Conservation (phyloP, 2,113 vertebrate genomes). For the Oryzias melastigma region DNA sequence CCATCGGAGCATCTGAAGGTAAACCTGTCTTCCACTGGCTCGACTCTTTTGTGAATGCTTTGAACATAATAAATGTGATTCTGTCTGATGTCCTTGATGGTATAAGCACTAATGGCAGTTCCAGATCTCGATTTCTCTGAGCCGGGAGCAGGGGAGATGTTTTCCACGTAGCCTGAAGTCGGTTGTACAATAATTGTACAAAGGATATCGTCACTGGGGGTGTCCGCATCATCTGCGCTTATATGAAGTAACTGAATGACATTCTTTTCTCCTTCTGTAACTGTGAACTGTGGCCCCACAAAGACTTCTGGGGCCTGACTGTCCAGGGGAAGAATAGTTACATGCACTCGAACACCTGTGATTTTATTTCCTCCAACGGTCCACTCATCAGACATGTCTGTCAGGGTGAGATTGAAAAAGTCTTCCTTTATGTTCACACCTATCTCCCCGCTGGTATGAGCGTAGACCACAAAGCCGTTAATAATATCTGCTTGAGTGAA, state of each 20-base stretch:
- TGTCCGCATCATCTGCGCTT: slow-evolving; percentile 84
- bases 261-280: slow-evolving; percentile 85
- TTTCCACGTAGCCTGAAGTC: slow-evolving; percentile 89
- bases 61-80: slow-evolving; percentile 92
- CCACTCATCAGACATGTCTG: slow-evolving; percentile 90
- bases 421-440: slow-evolving; percentile 85
- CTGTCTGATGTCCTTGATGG: slow-evolving; percentile 87
- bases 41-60: slow-evolving; percentile 90
- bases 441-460: slow-evolving; percentile 89
- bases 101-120: slow-evolving; percentile 90
- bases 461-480: slow-evolving; percentile 87
- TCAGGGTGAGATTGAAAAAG: slow-evolving; percentile 89
- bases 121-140: slow-evolving; percentile 95
- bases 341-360: slow-evolving; percentile 85
- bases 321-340: slow-evolving; percentile 92
- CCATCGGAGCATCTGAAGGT: slow-evolving; percentile 94
- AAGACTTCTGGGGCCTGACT: slow-evolving; percentile 87
- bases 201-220: slow-evolving; percentile 85
- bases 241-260: slow-evolving; percentile 81
- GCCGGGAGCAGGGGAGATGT: slow-evolving; percentile 92
- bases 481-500: slow-evolving; percentile 92
- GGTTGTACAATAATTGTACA: slow-evolving; percentile 92
- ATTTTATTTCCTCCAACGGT: slow-evolving; percentile 82
- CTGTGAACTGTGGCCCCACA: slow-evolving; percentile 80
- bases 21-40: slow-evolving; percentile 93